phyloP scores from a whole-genome alignment of 2,888 invertebrate species.

The Perdita meconis region DNA sequence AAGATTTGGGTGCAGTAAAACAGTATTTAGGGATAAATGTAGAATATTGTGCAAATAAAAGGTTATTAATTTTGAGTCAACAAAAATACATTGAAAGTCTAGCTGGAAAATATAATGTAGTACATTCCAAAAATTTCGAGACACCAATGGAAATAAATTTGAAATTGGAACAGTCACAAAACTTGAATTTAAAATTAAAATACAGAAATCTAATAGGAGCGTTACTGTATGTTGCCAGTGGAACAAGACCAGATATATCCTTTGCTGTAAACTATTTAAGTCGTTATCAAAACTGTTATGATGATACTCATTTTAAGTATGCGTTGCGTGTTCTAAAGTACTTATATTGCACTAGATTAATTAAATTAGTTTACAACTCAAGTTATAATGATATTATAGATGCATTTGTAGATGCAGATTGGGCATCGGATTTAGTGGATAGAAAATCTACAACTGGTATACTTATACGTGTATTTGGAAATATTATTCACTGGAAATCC shows the following conservation, averaged over 20 bases:
- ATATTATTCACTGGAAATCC: not conserved
- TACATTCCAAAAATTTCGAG: not conserved
- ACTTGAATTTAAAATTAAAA: not conserved
- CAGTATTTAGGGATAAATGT: not conserved
- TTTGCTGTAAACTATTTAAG: conserved; percentile 2
- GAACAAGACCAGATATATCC: not conserved
- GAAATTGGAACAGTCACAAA: not conserved
- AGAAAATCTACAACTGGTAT: not conserved
- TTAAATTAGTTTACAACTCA: not conserved
- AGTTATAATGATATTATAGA: not conserved
- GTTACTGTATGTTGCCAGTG: not conserved
- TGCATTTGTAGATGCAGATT: conserved; percentile 5
- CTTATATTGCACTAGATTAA: not conserved
- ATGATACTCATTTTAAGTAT: not conserved
- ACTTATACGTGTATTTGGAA: conserved; percentile 11
- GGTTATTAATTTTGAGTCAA: not conserved
- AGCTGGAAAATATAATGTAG: not conserved
- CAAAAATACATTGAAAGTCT: not conserved
- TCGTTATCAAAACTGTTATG: conserved; percentile 1
- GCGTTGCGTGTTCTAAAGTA: not conserved
- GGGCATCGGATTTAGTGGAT: not conserved
- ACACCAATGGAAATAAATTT: conserved; percentile 1
- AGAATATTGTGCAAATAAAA: not conserved
- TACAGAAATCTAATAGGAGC: not conserved
- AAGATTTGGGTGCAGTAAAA: not conserved